A percentile compares a stretch with the other conserved stretches of the same genome.
These are phyloP conservation scores for Omphaloscelis lunosa DNA, from an alignment of 2,888 invertebrate species.

Conservation along the genomic window DNA sequence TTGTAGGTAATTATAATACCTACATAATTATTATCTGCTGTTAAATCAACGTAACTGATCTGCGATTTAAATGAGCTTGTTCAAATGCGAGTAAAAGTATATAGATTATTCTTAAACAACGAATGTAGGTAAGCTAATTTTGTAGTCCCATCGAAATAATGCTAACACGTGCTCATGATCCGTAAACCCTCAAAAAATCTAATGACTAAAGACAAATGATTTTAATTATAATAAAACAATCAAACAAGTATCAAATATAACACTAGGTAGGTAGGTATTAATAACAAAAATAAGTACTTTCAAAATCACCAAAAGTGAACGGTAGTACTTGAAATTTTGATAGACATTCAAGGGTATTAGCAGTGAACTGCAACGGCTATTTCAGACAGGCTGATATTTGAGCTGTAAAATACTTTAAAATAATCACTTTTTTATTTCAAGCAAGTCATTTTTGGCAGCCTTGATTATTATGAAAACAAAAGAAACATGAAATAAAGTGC, in stretches of 20 bases:
- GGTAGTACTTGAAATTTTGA: conserved; percentile 44
- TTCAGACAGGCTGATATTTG: conserved; percentile 51
- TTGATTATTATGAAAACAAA: conserved; percentile 38
- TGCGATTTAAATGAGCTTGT: not conserved
- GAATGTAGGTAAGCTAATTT: no score
- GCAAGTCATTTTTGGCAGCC: conserved; percentile 2
- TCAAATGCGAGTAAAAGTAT: not conserved
- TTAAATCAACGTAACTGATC: not conserved
- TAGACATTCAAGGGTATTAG: conserved; percentile 60
- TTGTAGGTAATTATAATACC: not conserved
- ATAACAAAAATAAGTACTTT: conserved; percentile 37
- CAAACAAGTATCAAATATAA: not conserved
- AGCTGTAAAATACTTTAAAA: conserved; percentile 22
- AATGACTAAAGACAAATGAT: not conserved
- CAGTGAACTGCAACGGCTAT: conserved; percentile 29
- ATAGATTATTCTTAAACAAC: not conserved
- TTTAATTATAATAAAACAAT: not conserved
- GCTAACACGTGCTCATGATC: not conserved
- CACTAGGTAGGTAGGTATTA: conserved; percentile 2
- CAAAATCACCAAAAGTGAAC: conserved; percentile 54
- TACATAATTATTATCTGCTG: not conserved
- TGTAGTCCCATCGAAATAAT: not conserved
- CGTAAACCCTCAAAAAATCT: not conserved
- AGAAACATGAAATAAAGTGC: conserved; percentile 9
- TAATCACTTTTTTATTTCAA: conserved; percentile 16